Conservation (phyloP, 2,797 vertebrate genomes). For the Rhynchonycteris naso region DNA sequence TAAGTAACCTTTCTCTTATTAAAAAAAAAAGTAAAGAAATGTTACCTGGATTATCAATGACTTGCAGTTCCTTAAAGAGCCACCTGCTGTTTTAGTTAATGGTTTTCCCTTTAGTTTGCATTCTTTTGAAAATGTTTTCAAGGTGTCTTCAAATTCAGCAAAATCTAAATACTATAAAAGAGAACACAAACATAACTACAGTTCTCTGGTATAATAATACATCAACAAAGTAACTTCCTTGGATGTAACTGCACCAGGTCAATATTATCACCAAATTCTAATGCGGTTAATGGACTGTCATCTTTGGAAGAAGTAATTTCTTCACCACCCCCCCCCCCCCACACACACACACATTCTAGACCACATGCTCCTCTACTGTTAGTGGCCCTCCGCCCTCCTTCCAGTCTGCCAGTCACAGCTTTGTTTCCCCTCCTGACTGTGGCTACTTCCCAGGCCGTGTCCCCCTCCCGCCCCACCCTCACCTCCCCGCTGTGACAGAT, state of each 20-base stretch:
- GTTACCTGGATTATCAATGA: slow-evolving; percentile 90
- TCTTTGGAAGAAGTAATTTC: not conserved
- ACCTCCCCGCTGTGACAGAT: not conserved
- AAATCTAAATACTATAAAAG: slow-evolving; percentile 93
- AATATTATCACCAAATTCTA: not conserved
- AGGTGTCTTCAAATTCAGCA: slow-evolving; percentile 93
- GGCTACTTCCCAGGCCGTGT: not conserved
- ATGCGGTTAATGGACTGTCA: not conserved
- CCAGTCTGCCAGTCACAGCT: not conserved
- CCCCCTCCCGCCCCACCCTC: not conserved
- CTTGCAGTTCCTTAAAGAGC: slow-evolving; percentile 86
- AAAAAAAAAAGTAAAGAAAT: not conserved
- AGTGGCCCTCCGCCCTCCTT: not conserved
- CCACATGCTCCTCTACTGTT: fast-evolving
- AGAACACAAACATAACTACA: not conserved
- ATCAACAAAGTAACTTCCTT: not conserved
- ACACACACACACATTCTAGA: fast-evolving
- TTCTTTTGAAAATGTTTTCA: slow-evolving; percentile 92
- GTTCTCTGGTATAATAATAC: not conserved
- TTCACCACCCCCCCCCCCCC: fast-evolving
- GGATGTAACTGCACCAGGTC: not conserved
- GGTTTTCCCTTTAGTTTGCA: slow-evolving; percentile 94
- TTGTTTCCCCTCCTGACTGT: not conserved
- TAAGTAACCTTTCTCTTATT: no score
- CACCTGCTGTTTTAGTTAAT: slow-evolving; percentile 86